Evolutionary conservation across 2,888 invertebrate genomes (phyloP), one percentile per base, ranked within the genome.

Genomic region (Marasmarcha lunaedactyla): DNA sequence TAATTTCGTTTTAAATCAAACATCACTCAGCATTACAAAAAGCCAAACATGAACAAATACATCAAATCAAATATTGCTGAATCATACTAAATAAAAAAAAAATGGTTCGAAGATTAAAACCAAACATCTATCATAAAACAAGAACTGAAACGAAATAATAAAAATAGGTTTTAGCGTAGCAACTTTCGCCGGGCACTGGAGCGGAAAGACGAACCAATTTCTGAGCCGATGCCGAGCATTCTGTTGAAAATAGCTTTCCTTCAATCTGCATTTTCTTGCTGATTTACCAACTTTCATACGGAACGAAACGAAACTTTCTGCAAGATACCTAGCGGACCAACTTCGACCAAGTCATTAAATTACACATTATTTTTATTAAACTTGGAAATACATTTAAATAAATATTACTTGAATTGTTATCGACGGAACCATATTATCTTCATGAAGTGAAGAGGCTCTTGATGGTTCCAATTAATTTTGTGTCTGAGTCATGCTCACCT

Each of bases 261-360:
- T 77, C 77, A 78, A 83, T 83, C 81, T 81, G 77, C 81, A 83
- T 81, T 81, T 83, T 79, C 81, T 79, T 81, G 81, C 81, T 83
- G 83, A 83, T 81, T 81, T 81, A 78, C 77, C 73, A 81, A 83
- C 71, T 81, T 79, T 71, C 72, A 71, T 74, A 69, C 55, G 60
- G 64, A 20, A 20, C 20, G 20, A 20, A 20, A 20, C 20, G 50
- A 52, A 68, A 73, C 58, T 68, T 72, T 60, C 54, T 20, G 20
- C 20, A 20, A 62, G 57, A 66, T 68, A 61, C 62, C 58, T 63
- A 54, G 51, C 52, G 46, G 52, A 57, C 46, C 49, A 67, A 68
- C 58, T 69, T 63, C 41, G 52, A 47, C 50, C 47, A 52, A 59
- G 57, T 57, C 63, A 63, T n/a, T n/a, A n/a, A n/a, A n/a, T n/a